These are phyloP conservation scores for Tiaroga cobitis DNA, from an alignment of 2,797 vertebrate genomes.

Conservation along the genomic window DNA sequence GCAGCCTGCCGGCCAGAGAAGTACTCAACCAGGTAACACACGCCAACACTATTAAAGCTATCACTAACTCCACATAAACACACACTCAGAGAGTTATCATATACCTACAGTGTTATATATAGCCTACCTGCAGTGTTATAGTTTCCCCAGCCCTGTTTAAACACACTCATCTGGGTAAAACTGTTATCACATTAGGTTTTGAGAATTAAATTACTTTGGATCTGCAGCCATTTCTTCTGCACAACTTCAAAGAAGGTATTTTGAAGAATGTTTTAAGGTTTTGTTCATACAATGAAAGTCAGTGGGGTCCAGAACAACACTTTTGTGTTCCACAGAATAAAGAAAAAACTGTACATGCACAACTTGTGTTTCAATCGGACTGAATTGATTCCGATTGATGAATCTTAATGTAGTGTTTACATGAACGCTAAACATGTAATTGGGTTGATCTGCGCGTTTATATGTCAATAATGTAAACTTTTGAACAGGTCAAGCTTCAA, in stretches of 20 bases:
- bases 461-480: too few species aligned
- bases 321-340: neutral
- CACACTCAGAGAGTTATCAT: neutral
- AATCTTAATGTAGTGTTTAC: too few species aligned
- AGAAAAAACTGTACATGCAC: neutral
- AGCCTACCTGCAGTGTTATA: constrained; percentile 8
- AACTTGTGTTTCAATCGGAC: too few species aligned
- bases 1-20: constrained; percentile 86
- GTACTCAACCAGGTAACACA: constrained; percentile 81
- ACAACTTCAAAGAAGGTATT: neutral
- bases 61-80: constrained; percentile 14
- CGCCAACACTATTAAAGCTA: constrained; percentile 28
- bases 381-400: too few species aligned
- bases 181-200: neutral
- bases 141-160: neutral
- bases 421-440: too few species aligned
- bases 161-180: neutral
- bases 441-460: too few species aligned
- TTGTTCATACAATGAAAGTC: neutral
- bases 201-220: neutral
- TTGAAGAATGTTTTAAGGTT: neutral
- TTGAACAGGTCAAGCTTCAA: too few species aligned
- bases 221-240: neutral
- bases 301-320: neutral
- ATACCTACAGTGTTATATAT: constrained; percentile 1